phyloP scores from a whole-genome alignment of 2,888 invertebrate genomes.

The Caenorhabditis zanzibari region DNA sequence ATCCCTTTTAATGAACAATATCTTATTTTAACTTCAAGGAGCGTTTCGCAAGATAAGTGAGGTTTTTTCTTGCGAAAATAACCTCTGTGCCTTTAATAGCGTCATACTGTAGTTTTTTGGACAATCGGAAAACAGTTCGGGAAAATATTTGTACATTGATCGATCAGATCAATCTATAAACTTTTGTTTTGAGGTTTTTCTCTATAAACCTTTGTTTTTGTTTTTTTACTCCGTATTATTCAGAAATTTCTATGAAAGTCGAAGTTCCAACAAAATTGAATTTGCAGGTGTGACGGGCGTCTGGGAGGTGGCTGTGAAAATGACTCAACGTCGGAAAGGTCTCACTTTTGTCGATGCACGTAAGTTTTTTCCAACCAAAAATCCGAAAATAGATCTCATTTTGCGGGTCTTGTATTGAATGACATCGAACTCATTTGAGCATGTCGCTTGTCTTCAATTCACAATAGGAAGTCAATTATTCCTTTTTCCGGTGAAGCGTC shows the following conservation, averaged over 20 bases:
- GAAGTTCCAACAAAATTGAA: neutral
- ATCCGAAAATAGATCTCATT: neutral
- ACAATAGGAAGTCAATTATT: slow-evolving; percentile 1
- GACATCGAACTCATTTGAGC: too few relatives aligned
- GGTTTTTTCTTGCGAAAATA: neutral
- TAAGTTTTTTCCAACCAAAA: slow-evolving; percentile 7
- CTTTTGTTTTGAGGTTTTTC: neutral
- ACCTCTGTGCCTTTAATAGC: slow-evolving; percentile 4
- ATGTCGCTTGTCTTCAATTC: neutral
- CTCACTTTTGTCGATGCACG: slow-evolving; percentile 38
- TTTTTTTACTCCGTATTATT: too few relatives aligned
- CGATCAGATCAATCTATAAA: neutral
- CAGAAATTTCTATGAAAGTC: neutral
- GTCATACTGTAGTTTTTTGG: neutral
- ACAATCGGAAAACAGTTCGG: neutral
- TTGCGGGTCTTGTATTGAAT: too few relatives aligned
- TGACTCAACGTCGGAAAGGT: slow-evolving; percentile 38
- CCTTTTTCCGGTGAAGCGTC: neutral
- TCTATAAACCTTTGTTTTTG: neutral
- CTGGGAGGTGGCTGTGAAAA: slow-evolving; percentile 22
- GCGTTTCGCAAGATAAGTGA: neutral
- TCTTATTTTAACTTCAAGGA: neutral
- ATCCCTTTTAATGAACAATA: neutral
- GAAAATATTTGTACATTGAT: slow-evolving; percentile 10
- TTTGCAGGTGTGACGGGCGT: slow-evolving; percentile 38